Base-by-base conservation (phyloP, 2,113 vertebrate genomes). In the Orycteropus afer region DNA sequence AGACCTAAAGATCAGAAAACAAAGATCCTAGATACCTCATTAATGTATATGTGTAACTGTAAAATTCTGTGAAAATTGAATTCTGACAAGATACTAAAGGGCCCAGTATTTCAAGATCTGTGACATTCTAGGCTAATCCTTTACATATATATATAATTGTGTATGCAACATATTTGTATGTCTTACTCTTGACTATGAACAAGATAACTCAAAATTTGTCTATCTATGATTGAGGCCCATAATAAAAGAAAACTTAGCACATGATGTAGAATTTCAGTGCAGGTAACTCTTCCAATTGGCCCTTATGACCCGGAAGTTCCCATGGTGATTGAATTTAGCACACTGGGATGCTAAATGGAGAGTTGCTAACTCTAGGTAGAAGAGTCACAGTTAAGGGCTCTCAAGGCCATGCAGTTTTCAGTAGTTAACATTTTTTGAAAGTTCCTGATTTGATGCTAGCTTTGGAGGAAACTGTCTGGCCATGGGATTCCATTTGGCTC, bases 1-100 rank as follows among this genome's bases (percentile, higher is more conserved):
- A 53, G 23, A 73, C n/a, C 69, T 18, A 25, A 45, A 73, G 47
- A 86, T 91, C n/a, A 79, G n/a, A 91, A 91, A 79, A 9, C 93
- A 69, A 83, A 25, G 55, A 18, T 49, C 18, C 18, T 83, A 5
- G 34, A 51, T 85, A 11, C 1, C 74, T 77, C 63, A 37, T 5
- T 76, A 79, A 93, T 32, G 77, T 65, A 51, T 55, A 79, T 67
- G 0, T 69, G 42, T 82, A 47, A 45, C 17, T 86, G 9, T 69
- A 40, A 82, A 94, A 59, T 42, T 74, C 32, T 76, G 1, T 91
- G 78, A 94, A 84, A 84, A 55, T 25, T 77, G 57, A 82, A 27
- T 76, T 81, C 78, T 67, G 14, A 63, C 18, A 37, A 12, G 47
- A 34, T 22, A 83, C 32, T 45, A 37, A 57, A 55, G 12, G 37